Percentiles rank a stretch among this genome's conserved stretches.
Evolutionary conservation across 2,113 vertebrate species (phyloP).

Genomic region (Stercorarius parasiticus): DNA sequence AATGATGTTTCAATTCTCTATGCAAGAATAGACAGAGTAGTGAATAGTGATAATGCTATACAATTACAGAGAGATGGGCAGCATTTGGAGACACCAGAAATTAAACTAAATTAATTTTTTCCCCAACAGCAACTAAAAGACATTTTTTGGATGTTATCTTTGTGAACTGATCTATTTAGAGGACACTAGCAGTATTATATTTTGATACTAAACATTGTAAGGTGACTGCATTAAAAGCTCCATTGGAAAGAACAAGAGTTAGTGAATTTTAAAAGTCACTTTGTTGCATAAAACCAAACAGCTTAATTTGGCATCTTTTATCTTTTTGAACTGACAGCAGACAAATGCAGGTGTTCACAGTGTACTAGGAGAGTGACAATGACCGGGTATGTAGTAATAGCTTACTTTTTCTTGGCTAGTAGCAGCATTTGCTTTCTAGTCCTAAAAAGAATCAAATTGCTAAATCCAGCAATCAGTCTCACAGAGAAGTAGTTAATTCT

Average conservation of each 20-base stretch:
- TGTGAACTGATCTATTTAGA: background rate
- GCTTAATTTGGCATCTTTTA: background rate
- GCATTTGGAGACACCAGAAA: conserved; percentile 18
- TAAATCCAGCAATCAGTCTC: background rate
- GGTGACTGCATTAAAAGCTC: background rate
- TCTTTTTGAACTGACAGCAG: background rate
- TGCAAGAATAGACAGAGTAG: conserved; percentile 70
- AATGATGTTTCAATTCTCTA: conserved; percentile 74
- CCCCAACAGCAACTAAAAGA: background rate
- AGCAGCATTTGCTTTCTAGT: background rate
- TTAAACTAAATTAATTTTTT: conserved; percentile 12
- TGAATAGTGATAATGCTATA: conserved; percentile 60
- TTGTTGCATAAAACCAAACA: background rate
- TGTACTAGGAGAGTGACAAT: accelerated
- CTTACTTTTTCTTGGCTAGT: background rate
- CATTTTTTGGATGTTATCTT: background rate
- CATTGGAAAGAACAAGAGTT: background rate
- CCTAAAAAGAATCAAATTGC: background rate
- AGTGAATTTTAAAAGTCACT: conserved; percentile 10
- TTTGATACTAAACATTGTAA: background rate
- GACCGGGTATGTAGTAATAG: background rate
- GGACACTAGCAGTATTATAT: background rate
- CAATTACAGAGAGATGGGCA: conserved; percentile 52
- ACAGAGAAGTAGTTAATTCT: background rate
- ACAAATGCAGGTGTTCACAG: background rate